phyloP scores from a whole-genome alignment of 1,140 invertebrate genomes.

The Ooceraea biroi region DNA sequence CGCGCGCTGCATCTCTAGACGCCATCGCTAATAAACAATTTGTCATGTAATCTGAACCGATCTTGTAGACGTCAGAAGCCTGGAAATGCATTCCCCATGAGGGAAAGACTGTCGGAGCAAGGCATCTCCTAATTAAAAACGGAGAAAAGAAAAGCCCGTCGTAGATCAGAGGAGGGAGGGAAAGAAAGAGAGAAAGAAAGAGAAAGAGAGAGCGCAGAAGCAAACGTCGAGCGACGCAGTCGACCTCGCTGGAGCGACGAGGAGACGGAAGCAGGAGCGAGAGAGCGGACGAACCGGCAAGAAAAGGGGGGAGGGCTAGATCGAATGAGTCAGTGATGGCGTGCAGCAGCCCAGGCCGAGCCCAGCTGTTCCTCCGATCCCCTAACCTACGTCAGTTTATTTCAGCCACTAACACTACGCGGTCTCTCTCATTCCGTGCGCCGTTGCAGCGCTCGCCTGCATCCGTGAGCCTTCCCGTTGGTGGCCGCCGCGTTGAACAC shows the following conservation, averaged over 20 bases:
- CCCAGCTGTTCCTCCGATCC: constrained; percentile 78
- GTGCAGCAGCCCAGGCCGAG: constrained; percentile 75
- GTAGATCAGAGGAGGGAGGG: constrained; percentile 19
- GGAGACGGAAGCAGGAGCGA: constrained; percentile 50
- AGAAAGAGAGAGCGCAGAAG: background rate
- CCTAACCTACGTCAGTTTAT: constrained; percentile 76
- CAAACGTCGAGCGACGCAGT: constrained; percentile 7
- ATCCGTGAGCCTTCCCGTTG: background rate
- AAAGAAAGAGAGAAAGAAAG: background rate
- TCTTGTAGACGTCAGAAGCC: background rate
- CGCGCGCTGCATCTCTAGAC: background rate
- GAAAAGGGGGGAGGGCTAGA: constrained; percentile 58
- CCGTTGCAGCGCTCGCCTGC: background rate
- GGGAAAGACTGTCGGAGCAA: background rate
- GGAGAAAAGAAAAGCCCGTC: constrained; percentile 36
- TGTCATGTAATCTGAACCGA: constrained; percentile 15
- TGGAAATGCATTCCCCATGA: background rate
- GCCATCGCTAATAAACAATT: constrained; percentile 26
- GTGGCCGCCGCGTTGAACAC: constrained; percentile 14
- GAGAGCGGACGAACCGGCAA: constrained; percentile 11
- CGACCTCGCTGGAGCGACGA: constrained; percentile 25
- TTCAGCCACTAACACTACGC: constrained; percentile 68
- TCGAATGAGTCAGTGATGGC: constrained; percentile 80
- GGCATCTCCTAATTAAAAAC: constrained; percentile 7
- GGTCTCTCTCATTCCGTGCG: background rate